Conservation (phyloP, 2,113 vertebrate species). For the Dasyornis broadbenti region DNA sequence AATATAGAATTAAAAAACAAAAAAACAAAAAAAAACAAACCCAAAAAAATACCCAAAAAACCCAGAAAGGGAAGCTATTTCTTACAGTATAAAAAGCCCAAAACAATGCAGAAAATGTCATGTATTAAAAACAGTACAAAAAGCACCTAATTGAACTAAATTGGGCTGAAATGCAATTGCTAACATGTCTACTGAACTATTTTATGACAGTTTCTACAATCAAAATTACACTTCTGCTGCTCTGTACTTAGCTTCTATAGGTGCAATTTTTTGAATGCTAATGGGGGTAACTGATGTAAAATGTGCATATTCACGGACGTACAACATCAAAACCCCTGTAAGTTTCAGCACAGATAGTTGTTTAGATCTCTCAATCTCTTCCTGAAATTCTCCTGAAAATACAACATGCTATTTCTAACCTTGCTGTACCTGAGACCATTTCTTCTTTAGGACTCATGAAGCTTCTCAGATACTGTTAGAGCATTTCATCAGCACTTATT, state of each 20-base stretch:
- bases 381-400: not conserved
- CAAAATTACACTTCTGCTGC: not conserved
- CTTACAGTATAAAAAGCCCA: not conserved
- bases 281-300: not conserved
- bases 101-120: not conserved
- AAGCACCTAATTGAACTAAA: not conserved
- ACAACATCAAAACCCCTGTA: not conserved
- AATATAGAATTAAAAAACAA: not conserved
- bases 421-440: not conserved
- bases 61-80: not conserved
- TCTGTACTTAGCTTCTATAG: not conserved
- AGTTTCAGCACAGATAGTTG: not conserved
- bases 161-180: not conserved
- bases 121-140: not conserved
- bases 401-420: not conserved
- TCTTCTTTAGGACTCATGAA: not conserved
- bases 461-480: not conserved
- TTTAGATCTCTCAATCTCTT: not conserved
- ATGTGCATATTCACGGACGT: fast-evolving
- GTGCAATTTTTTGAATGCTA: not conserved
- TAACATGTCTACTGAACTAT: not conserved
- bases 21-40: too few relatives aligned
- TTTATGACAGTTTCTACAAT: not conserved
- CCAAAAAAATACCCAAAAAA: too few relatives aligned
- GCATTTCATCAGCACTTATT: not conserved